Evolutionary conservation across 2,797 vertebrate genomes (phyloP).

Genomic region (Sebastes reedi): DNA sequence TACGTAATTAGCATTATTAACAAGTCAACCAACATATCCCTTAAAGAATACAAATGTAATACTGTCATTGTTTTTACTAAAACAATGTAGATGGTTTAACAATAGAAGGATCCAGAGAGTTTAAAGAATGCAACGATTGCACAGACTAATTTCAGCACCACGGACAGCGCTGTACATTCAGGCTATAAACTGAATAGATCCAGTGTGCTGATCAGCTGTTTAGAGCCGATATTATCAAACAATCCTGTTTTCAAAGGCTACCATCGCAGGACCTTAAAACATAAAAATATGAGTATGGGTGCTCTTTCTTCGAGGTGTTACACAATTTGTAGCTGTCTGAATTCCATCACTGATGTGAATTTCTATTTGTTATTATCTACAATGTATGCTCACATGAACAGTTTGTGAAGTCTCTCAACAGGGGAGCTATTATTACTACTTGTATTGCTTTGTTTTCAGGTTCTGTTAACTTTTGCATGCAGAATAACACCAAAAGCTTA

Average conservation of each 20-base stretch:
- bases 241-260: not conserved
- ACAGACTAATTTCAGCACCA: slow-evolving; percentile 2
- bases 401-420: not conserved
- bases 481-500: accelerated
- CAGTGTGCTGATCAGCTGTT: not conserved
- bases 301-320: not conserved
- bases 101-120: accelerated
- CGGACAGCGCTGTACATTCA: not conserved
- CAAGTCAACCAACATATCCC: not conserved
- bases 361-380: not conserved
- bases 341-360: not conserved
- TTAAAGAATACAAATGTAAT: not conserved
- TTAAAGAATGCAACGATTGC: accelerated
- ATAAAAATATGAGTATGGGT: not conserved
- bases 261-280: not conserved
- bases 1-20: not conserved
- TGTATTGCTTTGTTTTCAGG: too few relatives aligned
- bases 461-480: accelerated
- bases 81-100: not conserved
- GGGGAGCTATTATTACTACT: not conserved
- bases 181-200: accelerated
- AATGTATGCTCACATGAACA: not conserved
- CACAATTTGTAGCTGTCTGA: too few relatives aligned
- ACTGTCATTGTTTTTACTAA: too few relatives aligned
- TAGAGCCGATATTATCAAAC: not conserved